Evolutionary conservation across 2,888 invertebrate species (phyloP).

Genomic region (Junonia oenone): DNA sequence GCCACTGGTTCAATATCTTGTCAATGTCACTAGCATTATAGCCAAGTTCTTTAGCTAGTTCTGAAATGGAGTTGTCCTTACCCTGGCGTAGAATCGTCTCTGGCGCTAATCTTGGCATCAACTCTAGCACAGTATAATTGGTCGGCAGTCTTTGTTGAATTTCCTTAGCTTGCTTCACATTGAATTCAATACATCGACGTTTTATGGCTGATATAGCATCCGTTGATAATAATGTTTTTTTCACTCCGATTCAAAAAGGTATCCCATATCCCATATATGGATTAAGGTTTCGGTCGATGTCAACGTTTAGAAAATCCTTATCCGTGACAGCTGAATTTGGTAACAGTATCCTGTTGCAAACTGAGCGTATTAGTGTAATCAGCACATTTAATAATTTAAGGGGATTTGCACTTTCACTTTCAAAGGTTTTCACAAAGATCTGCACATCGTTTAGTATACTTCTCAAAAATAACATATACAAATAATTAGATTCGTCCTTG

Average conservation of each 20-base stretch:
- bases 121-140: neutral
- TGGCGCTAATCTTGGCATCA: neutral
- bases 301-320: slow-evolving; percentile 8
- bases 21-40: too few relatives aligned
- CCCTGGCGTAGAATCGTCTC: neutral
- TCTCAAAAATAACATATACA: slow-evolving; percentile 9
- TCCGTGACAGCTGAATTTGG: slow-evolving; percentile 6
- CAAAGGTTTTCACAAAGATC: slow-evolving; percentile 22
- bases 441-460: slow-evolving; percentile 22
- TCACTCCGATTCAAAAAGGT: too few relatives aligned
- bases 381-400: slow-evolving; percentile 11
- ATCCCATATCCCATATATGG: too few relatives aligned
- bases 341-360: slow-evolving; percentile 29
- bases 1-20: too few relatives aligned
- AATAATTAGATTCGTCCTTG: neutral
- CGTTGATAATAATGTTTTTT: too few relatives aligned
- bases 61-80: neutral
- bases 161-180: neutral
- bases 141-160: neutral
- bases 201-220: neutral
- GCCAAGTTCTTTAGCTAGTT: too few relatives aligned
- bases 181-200: neutral
- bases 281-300: slow-evolving; percentile 3
- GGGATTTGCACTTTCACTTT: slow-evolving; percentile 19
- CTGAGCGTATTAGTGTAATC: slow-evolving; percentile 19